Evolutionary conservation across 2,113 vertebrate species (phyloP), one percentile per base, ranked within the genome.

Genomic region (Gymnorhina tibicen): DNA sequence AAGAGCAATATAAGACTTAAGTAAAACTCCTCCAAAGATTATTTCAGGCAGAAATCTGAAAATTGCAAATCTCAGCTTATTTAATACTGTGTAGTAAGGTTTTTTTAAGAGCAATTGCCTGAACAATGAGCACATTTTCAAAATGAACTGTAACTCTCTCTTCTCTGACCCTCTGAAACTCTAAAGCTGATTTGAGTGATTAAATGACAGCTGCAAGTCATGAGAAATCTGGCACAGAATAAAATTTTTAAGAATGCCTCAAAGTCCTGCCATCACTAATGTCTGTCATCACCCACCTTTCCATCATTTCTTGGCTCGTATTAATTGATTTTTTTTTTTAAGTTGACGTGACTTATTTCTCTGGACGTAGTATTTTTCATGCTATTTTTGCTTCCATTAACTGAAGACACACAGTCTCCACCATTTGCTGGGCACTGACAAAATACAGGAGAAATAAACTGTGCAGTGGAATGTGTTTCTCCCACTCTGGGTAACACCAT

Each of bases 141-240:
- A 80, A 93, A 86, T 66, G 59, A 87, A 66, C 52, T 58, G 7
- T 11, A 83, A 76, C n/a, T 67, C 39, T 49, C 32, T 56, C 58
- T 72, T 42, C 72, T 88, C 47, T 83, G 85, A 93, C 72, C 67
- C 67, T 77, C 75, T 82, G 41, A 85, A 94, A 73, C 50, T 70
- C 70, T 82, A 49, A 85, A 93, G 80, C 75, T 86, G 83, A 83
- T 83, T 52, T 83, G 80, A 91, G 79, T 83, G 82, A 89, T 84
- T 87, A 92, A 87, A 86, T 87, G 89, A 96, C 91, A 97, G 85
- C 55, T 80, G 66, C 58, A 94, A 82, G 59, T 58, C 85, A 75
- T 46, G 83, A 83, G 68, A 92, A 96, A 90, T 77, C 79, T 87
- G 85, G 83, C 87, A 87, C 3, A 81, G 72, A 96, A 60, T 22